phyloP scores from a whole-genome alignment of 1,140 invertebrate species.

The Ridgeia piscesae region DNA sequence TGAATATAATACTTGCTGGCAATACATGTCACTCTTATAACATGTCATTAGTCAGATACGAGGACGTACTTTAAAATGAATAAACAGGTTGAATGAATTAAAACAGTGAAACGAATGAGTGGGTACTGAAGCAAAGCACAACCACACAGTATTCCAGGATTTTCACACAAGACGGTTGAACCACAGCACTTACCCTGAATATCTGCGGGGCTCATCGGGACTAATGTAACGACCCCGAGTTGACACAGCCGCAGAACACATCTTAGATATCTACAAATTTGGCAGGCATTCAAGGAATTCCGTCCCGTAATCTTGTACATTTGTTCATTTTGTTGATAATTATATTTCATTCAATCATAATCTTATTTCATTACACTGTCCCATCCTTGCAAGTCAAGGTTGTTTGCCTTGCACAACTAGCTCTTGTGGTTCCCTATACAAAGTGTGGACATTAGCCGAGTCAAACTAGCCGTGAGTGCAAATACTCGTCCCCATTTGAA shows the following conservation, averaged over 20 bases:
- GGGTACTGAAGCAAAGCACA: not conserved
- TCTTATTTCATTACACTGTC: no score
- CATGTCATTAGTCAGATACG: not conserved
- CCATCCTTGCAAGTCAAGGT: no score
- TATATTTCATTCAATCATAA: no score
- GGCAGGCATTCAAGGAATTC: not conserved
- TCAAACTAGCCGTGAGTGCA: no score
- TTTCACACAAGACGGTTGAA: not conserved
- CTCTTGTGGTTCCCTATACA: no score
- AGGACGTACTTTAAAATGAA: not conserved
- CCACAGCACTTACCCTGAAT: conserved; percentile 1
- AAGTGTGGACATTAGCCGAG: no score
- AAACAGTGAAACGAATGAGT: not conserved
- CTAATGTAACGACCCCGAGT: conserved; percentile 67
- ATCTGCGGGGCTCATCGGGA: conserved; percentile 57
- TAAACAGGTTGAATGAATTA: not conserved
- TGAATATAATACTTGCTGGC: no score
- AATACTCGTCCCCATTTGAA: no score
- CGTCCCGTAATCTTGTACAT: no score
- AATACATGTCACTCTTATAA: not conserved
- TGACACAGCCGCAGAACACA: conserved; percentile 65
- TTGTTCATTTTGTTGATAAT: no score
- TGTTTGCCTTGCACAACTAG: no score
- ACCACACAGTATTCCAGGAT: not conserved
- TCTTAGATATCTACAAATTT: conserved; percentile 55